Evolutionary conservation across 2,797 vertebrate genomes (phyloP), one percentile per base, ranked within the genome.

Genomic region (Pampus argenteus): DNA sequence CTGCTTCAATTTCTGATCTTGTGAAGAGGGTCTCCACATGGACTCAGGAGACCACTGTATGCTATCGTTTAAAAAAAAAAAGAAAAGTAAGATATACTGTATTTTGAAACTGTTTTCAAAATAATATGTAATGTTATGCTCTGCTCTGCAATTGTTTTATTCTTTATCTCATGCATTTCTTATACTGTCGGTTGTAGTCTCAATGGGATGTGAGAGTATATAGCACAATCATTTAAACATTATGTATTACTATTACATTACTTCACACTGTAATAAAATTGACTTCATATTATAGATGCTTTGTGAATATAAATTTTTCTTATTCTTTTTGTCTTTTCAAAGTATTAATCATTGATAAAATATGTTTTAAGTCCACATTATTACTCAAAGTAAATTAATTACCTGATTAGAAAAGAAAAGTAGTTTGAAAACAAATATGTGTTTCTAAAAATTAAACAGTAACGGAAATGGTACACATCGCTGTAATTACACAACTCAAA

Each of bases 1-100:
- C 90, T 95, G 79, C 88, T 91, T 52, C 89, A 80, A 66, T 89
- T 94, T 82, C 80, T 94, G 86, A 66, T 69, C 2, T 44, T 95
- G 83, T 95, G 88, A 94, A 11, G 49, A 76, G 5, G 25, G 25
- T 31, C 51, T 72, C 60, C 55, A 45, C 36, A 15, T 61, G 59
- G 74, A 79, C 57, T 51, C 23, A 63, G 11, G 70, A 14, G 34
- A 78, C 47, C 10, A 9, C 60, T n/a, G 13, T n/a, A 14, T 26
- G 17, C 38, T 36, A 15, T 15, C 28, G n/a, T n/a, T n/a, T n/a
- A n/a, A n/a, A n/a, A n/a, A n/a, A n/a, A n/a, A n/a, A n/a, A n/a
- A n/a, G n/a, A n/a, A n/a, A n/a, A n/a, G n/a, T n/a, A n/a, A n/a
- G n/a, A n/a, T n/a, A n/a, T n/a, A n/a, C 38, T 40, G 31, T 40